Conservation (phyloP, 1,140 invertebrate genomes). For the Telenomus remus region DNA sequence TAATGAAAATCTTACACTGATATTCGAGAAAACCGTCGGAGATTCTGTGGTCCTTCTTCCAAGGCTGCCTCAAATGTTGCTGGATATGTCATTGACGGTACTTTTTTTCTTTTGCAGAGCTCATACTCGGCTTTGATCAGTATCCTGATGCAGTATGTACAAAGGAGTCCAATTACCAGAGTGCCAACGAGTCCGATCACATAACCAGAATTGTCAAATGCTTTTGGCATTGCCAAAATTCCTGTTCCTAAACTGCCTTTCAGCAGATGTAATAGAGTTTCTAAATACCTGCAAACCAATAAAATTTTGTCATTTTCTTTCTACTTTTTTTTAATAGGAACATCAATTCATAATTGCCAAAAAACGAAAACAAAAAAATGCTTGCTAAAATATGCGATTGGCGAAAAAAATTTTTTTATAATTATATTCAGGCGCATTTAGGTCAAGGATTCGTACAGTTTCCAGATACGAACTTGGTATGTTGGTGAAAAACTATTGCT, state of each 20-base stretch:
- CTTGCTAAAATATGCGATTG: too few species aligned
- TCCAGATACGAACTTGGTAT: slow-evolving; percentile 29
- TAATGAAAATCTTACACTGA: slow-evolving; percentile 78
- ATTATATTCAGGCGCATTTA: slow-evolving; percentile 25
- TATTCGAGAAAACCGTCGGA: slow-evolving; percentile 77
- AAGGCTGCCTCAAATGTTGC: slow-evolving; percentile 82
- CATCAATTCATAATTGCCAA: not conserved
- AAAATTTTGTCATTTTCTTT: not conserved
- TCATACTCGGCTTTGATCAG: slow-evolving; percentile 82
- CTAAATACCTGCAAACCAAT: slow-evolving; percentile 79
- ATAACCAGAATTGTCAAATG: slow-evolving; percentile 87
- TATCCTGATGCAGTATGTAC: slow-evolving; percentile 88
- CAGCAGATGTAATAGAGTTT: slow-evolving; percentile 87
- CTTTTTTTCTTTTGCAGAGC: slow-evolving; percentile 80
- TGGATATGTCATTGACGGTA: slow-evolving; percentile 83
- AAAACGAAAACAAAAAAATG: too few species aligned
- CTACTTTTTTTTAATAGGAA: slow-evolving; percentile 1
- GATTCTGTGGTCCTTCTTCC: slow-evolving; percentile 80
- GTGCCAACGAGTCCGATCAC: slow-evolving; percentile 81
- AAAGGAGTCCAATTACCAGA: slow-evolving; percentile 82
- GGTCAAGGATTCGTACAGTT: slow-evolving; percentile 35
- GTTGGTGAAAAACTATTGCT: slow-evolving; percentile 7
- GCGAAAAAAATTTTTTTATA: too few species aligned
- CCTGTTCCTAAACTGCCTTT: slow-evolving; percentile 93
- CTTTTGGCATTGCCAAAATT: slow-evolving; percentile 92